These are phyloP conservation scores for Argyresthia goedartella DNA, from an alignment of 2,888 invertebrate species.

Conservation along the genomic window DNA sequence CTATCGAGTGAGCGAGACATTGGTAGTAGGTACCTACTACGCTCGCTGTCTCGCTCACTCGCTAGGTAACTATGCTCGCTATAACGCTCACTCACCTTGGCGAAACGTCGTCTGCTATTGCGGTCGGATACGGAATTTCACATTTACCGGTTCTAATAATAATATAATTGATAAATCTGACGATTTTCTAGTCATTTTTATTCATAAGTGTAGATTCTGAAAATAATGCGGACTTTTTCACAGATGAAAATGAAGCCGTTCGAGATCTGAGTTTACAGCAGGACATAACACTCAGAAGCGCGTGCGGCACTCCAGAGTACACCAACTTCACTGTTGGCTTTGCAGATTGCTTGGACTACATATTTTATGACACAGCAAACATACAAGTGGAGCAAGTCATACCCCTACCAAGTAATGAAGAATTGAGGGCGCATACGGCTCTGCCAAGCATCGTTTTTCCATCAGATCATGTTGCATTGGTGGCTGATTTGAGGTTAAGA, in stretches of 20 bases:
- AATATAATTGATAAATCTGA: no score
- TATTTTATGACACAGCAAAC: slow-evolving; percentile 80
- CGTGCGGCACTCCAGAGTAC: slow-evolving; percentile 85
- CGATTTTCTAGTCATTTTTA: no score
- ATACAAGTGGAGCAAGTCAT: slow-evolving; percentile 78
- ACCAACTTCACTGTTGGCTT: slow-evolving; percentile 89
- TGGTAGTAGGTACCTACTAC: no score
- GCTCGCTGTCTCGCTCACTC: no score
- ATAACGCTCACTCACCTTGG: no score
- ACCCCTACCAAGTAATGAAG: slow-evolving; percentile 84
- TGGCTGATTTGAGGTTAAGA: slow-evolving; percentile 79
- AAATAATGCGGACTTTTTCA: slow-evolving; percentile 16
- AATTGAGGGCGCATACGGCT: slow-evolving; percentile 79
- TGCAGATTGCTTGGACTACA: slow-evolving; percentile 92
- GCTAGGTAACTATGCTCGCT: no score
- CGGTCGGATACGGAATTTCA: no score
- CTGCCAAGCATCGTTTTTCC: slow-evolving; percentile 92
- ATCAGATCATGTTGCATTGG: slow-evolving; percentile 92
- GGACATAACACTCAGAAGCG: slow-evolving; percentile 76
- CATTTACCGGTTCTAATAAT: no score
- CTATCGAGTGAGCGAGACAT: no score
- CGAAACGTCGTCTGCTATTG: no score
- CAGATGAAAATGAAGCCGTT: slow-evolving; percentile 77
- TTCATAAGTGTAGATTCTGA: no score
- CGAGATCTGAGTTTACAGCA: slow-evolving; percentile 75